Evolutionary conservation across 2,888 invertebrate species (phyloP).

Genomic region (Selenia dentaria): DNA sequence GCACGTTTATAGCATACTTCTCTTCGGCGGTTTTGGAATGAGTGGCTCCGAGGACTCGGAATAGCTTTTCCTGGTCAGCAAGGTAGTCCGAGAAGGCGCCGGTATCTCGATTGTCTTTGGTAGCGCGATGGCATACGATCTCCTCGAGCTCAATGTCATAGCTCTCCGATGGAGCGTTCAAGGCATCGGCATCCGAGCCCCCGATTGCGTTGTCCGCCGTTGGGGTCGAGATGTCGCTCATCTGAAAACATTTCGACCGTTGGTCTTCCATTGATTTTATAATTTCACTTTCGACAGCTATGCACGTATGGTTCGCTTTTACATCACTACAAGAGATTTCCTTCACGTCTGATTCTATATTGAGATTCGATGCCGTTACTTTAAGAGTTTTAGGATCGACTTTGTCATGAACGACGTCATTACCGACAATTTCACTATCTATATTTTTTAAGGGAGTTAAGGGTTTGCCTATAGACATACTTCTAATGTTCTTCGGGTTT

Average conservation of each 20-base stretch:
- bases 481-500: conserved; percentile 63
- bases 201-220: conserved; percentile 15
- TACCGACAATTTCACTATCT: conserved; percentile 14
- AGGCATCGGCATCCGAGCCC: conserved; percentile 6
- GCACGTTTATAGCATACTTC: conserved; percentile 17
- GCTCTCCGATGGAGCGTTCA: conserved; percentile 10
- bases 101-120: conserved; percentile 26
- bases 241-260: conserved; percentile 36
- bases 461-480: conserved; percentile 56
- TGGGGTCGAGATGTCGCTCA: conserved; percentile 24
- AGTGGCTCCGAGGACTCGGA: conserved; percentile 43
- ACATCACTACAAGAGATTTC: conserved; percentile 16
- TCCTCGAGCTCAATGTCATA: conserved; percentile 37
- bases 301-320: conserved; percentile 21
- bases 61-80: conserved; percentile 49
- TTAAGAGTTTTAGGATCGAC: conserved; percentile 7
- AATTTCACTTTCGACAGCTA: conserved; percentile 27
- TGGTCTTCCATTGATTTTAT: conserved; percentile 31
- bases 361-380: conserved; percentile 7
- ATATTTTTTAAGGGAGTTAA: conserved; percentile 11
- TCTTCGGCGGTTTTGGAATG: conserved; percentile 17
- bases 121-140: conserved; percentile 32
- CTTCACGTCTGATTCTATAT: conserved; percentile 9
- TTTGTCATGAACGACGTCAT: conserved; percentile 9
- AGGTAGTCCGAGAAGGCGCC: conserved; percentile 50